Evolutionary conservation across 2,113 vertebrate species (phyloP).

Genomic region (Alexandromys fortis): DNA sequence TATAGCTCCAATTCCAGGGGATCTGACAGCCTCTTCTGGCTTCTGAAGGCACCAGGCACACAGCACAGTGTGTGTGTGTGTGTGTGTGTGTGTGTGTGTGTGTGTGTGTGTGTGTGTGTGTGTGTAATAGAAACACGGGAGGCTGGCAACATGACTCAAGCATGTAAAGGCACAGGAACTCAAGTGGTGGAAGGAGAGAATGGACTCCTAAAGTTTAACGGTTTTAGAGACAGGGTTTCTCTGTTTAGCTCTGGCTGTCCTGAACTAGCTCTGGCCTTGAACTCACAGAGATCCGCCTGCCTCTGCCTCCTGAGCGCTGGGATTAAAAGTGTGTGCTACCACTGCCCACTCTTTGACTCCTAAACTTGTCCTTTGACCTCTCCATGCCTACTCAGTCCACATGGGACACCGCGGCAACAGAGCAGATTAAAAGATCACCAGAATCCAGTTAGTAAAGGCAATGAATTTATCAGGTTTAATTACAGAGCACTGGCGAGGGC

Average conservation of each 20-base stretch:
- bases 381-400: background rate
- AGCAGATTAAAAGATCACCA: background rate
- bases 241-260: too few species aligned
- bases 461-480: background rate
- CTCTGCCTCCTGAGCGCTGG: too few species aligned
- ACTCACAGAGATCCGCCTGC: too few species aligned
- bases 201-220: background rate
- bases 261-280: too few species aligned
- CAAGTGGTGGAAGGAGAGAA: background rate
- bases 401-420: background rate
- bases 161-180: background rate
- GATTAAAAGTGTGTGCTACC: too few species aligned
- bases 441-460: background rate
- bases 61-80: too few species aligned
- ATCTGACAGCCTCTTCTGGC: background rate
- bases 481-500: background rate
- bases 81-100: background rate
- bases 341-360: too few species aligned
- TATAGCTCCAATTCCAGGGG: background rate
- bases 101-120: background rate
- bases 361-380: background rate
- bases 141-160: background rate
- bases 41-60: background rate
- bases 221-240: too few species aligned
- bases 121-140: background rate